Conservation (phyloP, 37 sponge, comb jelly and placozoan species). For the Bolinopsis microptera region DNA sequence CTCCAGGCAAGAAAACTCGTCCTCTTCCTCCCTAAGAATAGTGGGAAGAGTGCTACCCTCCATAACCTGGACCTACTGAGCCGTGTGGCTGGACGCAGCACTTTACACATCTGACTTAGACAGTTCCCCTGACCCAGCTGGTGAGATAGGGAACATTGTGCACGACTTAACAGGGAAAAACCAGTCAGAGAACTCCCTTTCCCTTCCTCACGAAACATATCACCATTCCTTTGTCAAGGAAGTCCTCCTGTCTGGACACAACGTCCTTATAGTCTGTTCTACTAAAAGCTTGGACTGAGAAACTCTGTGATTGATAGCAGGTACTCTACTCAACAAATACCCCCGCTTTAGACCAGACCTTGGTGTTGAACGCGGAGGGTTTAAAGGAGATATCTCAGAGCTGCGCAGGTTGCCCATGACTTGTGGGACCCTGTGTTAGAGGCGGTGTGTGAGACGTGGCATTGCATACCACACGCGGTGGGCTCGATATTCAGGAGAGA, state of each 20-base stretch:
- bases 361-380: neutral
- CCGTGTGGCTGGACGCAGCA: constrained; percentile 81
- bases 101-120: constrained; percentile 83
- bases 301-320: constrained; percentile 70
- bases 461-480: constrained; percentile 99
- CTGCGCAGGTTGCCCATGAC: constrained; percentile 80
- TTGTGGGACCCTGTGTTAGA: constrained; percentile 81
- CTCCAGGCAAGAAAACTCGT: neutral
- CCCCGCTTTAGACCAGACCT: neutral
- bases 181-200: constrained; percentile 26
- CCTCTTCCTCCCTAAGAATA: constrained; percentile 80
- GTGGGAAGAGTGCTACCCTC: constrained; percentile 99
- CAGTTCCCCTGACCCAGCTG: constrained; percentile 91
- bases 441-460: constrained; percentile 72
- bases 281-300: constrained; percentile 93
- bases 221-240: constrained; percentile 78
- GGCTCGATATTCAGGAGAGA: constrained; percentile 95
- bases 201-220: constrained; percentile 70
- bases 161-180: constrained; percentile 71
- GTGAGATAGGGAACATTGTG: constrained; percentile 77
- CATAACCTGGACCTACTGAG: constrained; percentile 86
- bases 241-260: constrained; percentile 77
- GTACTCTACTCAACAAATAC: neutral
- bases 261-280: constrained; percentile 90
- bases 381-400: constrained; percentile 73